Conservation (phyloP, 2,797 vertebrate genomes). For the Megaceryle alcyon region DNA sequence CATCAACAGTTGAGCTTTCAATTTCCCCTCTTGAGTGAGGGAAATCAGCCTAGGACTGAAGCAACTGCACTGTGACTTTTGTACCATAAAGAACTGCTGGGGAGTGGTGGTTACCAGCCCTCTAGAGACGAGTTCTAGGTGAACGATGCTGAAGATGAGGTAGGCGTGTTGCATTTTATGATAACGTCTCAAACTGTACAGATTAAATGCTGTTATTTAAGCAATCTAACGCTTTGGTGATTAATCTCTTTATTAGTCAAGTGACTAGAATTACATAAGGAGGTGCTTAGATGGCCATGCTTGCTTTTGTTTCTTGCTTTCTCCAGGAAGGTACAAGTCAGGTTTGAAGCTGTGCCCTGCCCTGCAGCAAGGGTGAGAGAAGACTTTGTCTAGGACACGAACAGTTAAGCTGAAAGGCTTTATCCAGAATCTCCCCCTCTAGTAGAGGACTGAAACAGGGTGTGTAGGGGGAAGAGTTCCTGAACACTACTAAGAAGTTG, state of each 20-base stretch:
- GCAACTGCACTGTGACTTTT: slow-evolving; percentile 55
- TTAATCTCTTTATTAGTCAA: neutral
- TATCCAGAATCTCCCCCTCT: fast-evolving
- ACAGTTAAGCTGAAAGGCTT: neutral
- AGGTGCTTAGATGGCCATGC: fast-evolving
- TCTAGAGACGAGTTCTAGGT: neutral
- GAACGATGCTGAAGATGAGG: slow-evolving; percentile 37
- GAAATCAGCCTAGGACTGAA: slow-evolving; percentile 23
- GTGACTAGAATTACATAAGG: fast-evolving
- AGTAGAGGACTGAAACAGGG: neutral
- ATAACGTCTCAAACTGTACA: slow-evolving; percentile 42
- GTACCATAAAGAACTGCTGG: neutral
- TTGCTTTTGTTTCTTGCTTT: neutral
- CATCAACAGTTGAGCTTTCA: neutral
- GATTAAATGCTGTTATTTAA: slow-evolving; percentile 69
- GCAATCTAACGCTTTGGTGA: slow-evolving; percentile 6
- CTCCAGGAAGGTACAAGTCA: fast-evolving
- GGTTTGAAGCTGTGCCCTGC: fast-evolving
- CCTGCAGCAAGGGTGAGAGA: fast-evolving
- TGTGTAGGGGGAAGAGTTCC: fast-evolving
- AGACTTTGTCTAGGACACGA: fast-evolving
- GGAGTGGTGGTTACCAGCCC: neutral
- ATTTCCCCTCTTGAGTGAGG: neutral
- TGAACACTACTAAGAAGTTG: fast-evolving
- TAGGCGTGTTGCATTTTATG: slow-evolving; percentile 51